Evolutionary conservation across 2,888 invertebrate species (phyloP).

Genomic region (Fissipunctia ypsillon): DNA sequence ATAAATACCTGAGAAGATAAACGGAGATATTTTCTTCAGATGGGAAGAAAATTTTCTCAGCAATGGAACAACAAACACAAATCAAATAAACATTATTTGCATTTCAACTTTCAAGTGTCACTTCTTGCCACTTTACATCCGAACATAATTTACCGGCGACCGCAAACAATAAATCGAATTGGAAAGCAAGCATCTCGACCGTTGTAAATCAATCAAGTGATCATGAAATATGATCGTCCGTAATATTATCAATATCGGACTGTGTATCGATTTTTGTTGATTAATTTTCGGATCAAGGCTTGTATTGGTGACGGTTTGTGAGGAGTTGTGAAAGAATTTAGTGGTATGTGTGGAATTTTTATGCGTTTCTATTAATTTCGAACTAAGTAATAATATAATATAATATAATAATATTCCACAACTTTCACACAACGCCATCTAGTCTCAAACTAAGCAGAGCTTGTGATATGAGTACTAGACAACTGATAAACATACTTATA

Average conservation of each 20-base stretch:
- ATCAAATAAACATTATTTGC: slow-evolving; percentile 38
- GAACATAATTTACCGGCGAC: slow-evolving; percentile 73
- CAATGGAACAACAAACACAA: slow-evolving; percentile 2
- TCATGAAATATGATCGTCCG: slow-evolving; percentile 84
- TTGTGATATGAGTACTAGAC: too few species aligned
- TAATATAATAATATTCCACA: too few species aligned
- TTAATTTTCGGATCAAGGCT: slow-evolving; percentile 74
- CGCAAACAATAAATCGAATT: slow-evolving; percentile 84
- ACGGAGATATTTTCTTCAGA: background rate
- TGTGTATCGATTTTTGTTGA: slow-evolving; percentile 74
- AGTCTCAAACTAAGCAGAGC: too few species aligned
- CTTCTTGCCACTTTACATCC: slow-evolving; percentile 70
- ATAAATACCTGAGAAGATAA: background rate
- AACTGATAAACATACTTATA: too few species aligned
- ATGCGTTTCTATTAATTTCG: background rate
- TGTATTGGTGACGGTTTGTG: slow-evolving; percentile 20
- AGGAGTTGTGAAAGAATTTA: background rate
- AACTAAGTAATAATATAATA: too few species aligned
- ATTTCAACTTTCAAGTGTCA: slow-evolving; percentile 41
- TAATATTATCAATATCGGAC: slow-evolving; percentile 79
- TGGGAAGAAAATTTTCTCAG: background rate
- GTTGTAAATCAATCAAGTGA: slow-evolving; percentile 84
- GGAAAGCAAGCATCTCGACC: slow-evolving; percentile 81
- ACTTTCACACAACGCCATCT: too few species aligned
- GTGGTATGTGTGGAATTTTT: background rate